Conservation (phyloP, 2,888 invertebrate genomes). For the Tortrix viridana region DNA sequence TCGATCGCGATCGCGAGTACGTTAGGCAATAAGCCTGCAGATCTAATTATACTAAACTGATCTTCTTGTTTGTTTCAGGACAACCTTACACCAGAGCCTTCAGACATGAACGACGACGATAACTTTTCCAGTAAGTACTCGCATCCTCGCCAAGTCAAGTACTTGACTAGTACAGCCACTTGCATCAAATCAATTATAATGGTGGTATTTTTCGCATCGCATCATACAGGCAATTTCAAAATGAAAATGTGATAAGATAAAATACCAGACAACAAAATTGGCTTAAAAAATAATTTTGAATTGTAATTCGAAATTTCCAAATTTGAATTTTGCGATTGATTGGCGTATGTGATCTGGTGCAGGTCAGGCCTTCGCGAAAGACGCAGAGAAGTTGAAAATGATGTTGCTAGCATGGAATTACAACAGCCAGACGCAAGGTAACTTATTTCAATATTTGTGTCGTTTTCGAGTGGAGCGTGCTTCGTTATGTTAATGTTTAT, state of each 20-base stretch:
- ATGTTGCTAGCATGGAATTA: conserved; percentile 96
- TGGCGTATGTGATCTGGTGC: conserved; percentile 82
- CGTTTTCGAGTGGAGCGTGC: conserved; percentile 22
- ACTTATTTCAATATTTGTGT: conserved; percentile 41
- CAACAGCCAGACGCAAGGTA: conserved; percentile 90
- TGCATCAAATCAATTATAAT: conserved; percentile 78
- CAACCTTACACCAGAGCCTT: conserved; percentile 88
- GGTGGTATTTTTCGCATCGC: conserved; percentile 63
- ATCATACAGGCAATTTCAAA: conserved; percentile 38
- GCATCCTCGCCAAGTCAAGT: neutral
- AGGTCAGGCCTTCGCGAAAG: conserved; percentile 88
- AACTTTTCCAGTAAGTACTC: conserved; percentile 87
- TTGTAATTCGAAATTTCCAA: conserved; percentile 49
- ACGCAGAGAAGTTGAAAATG: conserved; percentile 94
- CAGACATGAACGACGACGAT: conserved; percentile 88
- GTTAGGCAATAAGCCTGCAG: no score
- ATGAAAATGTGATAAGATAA: conserved; percentile 48
- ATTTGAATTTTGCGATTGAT: conserved; percentile 67
- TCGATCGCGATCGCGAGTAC: no score
- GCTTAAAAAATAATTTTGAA: conserved; percentile 49
- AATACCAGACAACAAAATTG: conserved; percentile 60
- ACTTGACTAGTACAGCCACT: conserved; percentile 60
- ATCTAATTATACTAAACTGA: neutral
- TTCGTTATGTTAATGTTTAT: conserved; percentile 26
- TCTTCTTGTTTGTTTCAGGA: conserved; percentile 85